phyloP scores from a whole-genome alignment of 2,797 vertebrate species.

The Pangasius larnaudii region DNA sequence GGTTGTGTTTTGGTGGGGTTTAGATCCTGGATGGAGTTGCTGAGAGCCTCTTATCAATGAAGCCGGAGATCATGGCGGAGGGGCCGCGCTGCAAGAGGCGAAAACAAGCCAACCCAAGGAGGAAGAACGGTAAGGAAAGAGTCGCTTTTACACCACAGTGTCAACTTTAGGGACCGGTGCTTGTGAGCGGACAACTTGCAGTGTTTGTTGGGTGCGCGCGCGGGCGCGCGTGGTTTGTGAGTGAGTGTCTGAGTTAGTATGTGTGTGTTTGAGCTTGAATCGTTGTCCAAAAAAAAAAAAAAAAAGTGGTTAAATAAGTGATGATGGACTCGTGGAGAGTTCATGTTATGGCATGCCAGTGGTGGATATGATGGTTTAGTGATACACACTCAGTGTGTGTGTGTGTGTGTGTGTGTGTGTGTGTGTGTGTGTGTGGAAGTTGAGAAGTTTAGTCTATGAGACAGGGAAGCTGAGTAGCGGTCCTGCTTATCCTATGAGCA shows the following conservation, averaged over 20 bases:
- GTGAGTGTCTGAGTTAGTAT: neutral
- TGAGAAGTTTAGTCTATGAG: constrained; percentile 37
- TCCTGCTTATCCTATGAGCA: constrained; percentile 52
- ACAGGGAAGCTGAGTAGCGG: constrained; percentile 45
- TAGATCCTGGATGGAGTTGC: constrained; percentile 74
- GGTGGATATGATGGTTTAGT: neutral
- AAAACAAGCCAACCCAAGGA: constrained; percentile 95
- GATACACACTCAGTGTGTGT: neutral
- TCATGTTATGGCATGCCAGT: neutral
- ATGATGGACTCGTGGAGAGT: neutral
- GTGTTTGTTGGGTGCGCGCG: constrained; percentile 14
- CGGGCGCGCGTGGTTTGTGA: neutral
- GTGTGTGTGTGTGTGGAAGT: constrained; percentile 17
- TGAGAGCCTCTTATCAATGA: constrained; percentile 92
- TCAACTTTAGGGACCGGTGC: constrained; percentile 44
- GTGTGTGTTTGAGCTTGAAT: constrained; percentile 12
- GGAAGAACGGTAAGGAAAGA: constrained; percentile 90
- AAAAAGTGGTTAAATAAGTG: constrained; percentile 31
- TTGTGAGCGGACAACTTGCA: constrained; percentile 40
- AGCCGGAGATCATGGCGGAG: constrained; percentile 94
- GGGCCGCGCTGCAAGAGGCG: constrained; percentile 93
- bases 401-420: constrained; percentile 18
- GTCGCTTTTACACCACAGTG: constrained; percentile 5
- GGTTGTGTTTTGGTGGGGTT: constrained; percentile 72
- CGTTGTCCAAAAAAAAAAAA: neutral